Evolutionary conservation across 2,888 invertebrate species (phyloP).

Genomic region (Bimastos eiseni): DNA sequence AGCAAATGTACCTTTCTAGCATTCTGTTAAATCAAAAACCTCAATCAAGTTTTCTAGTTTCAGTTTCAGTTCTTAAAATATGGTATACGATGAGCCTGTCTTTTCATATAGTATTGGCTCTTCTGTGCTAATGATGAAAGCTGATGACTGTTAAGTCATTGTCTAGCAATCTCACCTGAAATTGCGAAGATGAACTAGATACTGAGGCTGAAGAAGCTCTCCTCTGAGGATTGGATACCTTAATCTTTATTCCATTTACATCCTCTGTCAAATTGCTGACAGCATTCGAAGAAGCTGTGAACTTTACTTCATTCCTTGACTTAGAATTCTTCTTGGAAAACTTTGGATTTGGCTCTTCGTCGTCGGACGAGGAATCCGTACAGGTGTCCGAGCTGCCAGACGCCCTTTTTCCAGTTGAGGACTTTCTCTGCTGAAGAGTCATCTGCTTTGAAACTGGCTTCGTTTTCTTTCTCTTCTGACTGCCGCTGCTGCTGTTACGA

Average conservation of each 20-base stretch:
- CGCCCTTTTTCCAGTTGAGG: not conserved
- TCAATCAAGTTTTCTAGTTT: not conserved
- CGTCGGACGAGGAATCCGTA: not conserved
- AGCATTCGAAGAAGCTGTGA: not conserved
- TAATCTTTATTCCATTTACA: not conserved
- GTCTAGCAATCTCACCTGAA: slow-evolving; percentile 2
- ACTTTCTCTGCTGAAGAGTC: not conserved
- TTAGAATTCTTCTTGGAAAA: not conserved
- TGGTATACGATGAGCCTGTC: not conserved
- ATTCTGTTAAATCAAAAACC: not conserved
- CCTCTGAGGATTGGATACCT: not conserved
- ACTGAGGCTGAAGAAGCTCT: not conserved
- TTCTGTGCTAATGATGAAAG: not conserved
- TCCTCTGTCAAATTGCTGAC: slow-evolving; percentile 4
- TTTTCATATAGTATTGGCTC: not conserved
- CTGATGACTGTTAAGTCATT: not conserved
- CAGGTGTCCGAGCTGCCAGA: not conserved
- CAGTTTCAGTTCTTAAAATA: not conserved
- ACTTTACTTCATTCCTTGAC: not conserved
- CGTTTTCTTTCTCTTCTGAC: not conserved
- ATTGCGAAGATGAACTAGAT: not conserved
- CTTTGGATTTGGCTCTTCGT: not conserved
- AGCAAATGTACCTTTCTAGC: not conserved
- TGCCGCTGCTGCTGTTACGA: not conserved
- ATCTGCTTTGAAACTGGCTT: not conserved